Evolutionary conservation across 2,888 invertebrate genomes (phyloP).

Genomic region (Tiliacea aurago): DNA sequence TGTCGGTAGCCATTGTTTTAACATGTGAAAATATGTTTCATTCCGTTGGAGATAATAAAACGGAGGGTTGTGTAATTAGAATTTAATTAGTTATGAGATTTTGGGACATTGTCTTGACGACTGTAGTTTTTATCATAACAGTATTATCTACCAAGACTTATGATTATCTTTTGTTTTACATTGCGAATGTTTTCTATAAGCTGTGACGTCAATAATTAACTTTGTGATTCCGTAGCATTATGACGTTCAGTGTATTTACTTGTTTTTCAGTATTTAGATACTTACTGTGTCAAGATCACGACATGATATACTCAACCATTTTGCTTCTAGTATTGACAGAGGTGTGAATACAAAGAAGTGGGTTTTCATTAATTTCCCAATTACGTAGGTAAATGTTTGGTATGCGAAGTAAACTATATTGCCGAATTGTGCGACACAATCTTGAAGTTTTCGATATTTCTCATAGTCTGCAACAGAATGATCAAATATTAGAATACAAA

Average conservation of each 20-base stretch:
- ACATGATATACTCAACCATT: not conserved
- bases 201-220: not conserved
- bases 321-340: conserved; percentile 45
- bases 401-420: not conserved
- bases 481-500: not conserved
- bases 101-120: conserved; percentile 50
- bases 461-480: no score
- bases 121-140: conserved; percentile 24
- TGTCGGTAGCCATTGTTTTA: conserved; percentile 88
- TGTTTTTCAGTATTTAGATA: not conserved
- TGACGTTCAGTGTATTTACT: no score
- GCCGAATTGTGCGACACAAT: not conserved
- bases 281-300: conserved; percentile 25
- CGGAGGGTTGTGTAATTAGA: conserved; percentile 81
- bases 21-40: conserved; percentile 85
- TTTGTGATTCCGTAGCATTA: not conserved
- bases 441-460: not conserved
- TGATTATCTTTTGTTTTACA: conserved; percentile 41
- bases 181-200: conserved; percentile 22
- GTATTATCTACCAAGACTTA: conserved; percentile 5
- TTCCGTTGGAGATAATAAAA: conserved; percentile 81
- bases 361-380: conserved; percentile 49
- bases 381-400: conserved; percentile 27
- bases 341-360: conserved; percentile 42
- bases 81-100: conserved; percentile 80